A percentile compares a stretch with the other conserved stretches of the same genome.
These are phyloP conservation scores for Gracilinanus agilis DNA, from an alignment of 2,113 vertebrate species.

Conservation along the genomic window DNA sequence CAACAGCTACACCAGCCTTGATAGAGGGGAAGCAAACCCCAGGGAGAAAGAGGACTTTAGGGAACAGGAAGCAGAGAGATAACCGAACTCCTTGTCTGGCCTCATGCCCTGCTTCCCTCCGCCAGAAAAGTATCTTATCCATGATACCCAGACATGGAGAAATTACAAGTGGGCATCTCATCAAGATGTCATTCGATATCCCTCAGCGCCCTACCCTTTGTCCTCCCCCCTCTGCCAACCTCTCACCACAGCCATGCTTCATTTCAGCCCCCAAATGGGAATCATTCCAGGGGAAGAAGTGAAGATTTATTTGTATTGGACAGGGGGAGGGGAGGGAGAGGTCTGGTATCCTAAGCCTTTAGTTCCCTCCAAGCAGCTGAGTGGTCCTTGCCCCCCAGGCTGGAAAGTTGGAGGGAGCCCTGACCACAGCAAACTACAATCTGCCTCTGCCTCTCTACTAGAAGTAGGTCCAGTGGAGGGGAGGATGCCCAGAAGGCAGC, in stretches of 20 bases:
- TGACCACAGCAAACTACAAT: neutral
- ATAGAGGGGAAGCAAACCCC: neutral
- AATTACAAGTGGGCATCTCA: neutral
- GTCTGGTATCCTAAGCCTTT: neutral
- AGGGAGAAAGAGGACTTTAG: neutral
- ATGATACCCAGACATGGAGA: neutral
- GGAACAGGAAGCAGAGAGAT: neutral
- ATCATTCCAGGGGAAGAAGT: neutral
- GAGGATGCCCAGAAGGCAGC: neutral
- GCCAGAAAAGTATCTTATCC: neutral
- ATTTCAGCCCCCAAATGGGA: neutral
- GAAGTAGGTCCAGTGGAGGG: neutral
- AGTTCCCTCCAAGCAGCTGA: neutral
- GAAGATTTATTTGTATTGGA: neutral
- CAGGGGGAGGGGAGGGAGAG: neutral
- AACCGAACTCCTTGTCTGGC: neutral
- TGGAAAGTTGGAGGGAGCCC: neutral
- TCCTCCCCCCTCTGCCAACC: neutral
- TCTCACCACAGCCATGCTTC: neutral
- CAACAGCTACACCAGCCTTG: neutral
- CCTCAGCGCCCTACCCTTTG: neutral
- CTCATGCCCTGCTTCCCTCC: slow-evolving; percentile 1
- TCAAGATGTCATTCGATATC: neutral
- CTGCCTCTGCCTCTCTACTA: neutral
- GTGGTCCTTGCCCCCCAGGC: too few species aligned